Evolutionary conservation across 2,113 vertebrate genomes (phyloP).

Genomic region (Litocranius walleri): DNA sequence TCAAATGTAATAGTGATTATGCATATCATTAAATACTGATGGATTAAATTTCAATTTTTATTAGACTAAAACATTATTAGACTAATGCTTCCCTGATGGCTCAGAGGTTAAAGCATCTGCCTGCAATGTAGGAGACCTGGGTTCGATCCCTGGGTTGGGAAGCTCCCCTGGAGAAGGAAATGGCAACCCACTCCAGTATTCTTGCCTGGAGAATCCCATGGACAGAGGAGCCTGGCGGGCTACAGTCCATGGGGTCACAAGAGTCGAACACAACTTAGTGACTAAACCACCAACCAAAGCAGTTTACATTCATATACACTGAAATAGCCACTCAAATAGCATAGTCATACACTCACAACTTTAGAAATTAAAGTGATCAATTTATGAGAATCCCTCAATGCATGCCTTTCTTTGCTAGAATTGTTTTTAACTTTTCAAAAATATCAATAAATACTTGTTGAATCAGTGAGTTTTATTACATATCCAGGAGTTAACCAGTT

Average conservation of each 20-base stretch:
- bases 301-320: neutral
- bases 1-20: neutral
- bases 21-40: conserved; percentile 36
- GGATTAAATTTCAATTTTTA: conserved; percentile 18
- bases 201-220: too few relatives aligned
- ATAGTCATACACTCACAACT: neutral
- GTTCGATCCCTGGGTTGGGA: too few relatives aligned
- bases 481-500: conserved; percentile 26
- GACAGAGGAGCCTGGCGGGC: too few relatives aligned
- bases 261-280: too few relatives aligned
- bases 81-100: too few relatives aligned
- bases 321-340: neutral
- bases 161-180: too few relatives aligned
- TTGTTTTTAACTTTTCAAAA: conserved; percentile 38
- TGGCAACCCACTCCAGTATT: too few relatives aligned
- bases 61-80: neutral
- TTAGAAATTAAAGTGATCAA: conserved; percentile 8
- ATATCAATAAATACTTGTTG: conserved; percentile 32
- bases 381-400: conserved; percentile 7
- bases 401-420: neutral
- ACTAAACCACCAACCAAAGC: too few relatives aligned
- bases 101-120: too few relatives aligned
- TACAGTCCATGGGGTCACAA: too few relatives aligned
- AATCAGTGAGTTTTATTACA: conserved; percentile 2
- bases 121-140: too few relatives aligned